A percentile compares a stretch with the other conserved stretches of the same genome.
Conservation (phyloP, 1,140 invertebrate genomes). For the Meloidogyne floridensis region DNA sequence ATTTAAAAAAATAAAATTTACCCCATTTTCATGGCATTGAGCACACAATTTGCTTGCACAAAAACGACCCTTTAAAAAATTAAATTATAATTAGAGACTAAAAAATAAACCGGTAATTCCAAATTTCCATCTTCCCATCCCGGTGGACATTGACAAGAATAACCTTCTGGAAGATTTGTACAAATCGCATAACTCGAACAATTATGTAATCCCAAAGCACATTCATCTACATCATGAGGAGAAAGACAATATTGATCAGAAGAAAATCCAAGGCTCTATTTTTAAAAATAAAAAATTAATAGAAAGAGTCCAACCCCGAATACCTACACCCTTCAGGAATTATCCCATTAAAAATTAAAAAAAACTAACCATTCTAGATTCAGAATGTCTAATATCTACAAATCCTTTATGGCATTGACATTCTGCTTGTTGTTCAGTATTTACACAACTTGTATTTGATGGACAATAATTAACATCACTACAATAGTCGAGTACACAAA, state of each 20-base stretch:
- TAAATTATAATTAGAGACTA: background rate
- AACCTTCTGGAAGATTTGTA: conserved; percentile 53
- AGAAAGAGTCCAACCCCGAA: conserved; percentile 8
- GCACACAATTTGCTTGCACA: conserved; percentile 65
- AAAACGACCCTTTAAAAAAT: conserved; percentile 46
- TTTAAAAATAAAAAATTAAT: conserved; percentile 50
- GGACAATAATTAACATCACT: conserved; percentile 56
- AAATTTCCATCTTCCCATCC: conserved; percentile 65
- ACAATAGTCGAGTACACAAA: conserved; percentile 64
- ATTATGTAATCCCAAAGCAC: conserved; percentile 62
- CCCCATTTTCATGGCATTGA: conserved; percentile 59
- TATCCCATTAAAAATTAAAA: conserved; percentile 43
- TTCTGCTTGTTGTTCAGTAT: conserved; percentile 62
- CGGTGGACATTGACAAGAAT: conserved; percentile 56
- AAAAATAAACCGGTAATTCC: conserved; percentile 25
- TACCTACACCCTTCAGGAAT: too few relatives aligned
- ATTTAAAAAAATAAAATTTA: background rate
- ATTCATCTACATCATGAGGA: conserved; percentile 59
- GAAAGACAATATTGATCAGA: conserved; percentile 56
- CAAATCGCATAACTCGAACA: conserved; percentile 63
- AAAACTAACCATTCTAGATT: conserved; percentile 40
- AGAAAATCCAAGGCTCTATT: conserved; percentile 47
- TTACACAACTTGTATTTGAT: conserved; percentile 61
- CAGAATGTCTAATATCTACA: conserved; percentile 59
- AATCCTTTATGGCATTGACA: conserved; percentile 62